Base-by-base conservation (phyloP, 1,140 invertebrate species). In the Meteorus sp. region DNA sequence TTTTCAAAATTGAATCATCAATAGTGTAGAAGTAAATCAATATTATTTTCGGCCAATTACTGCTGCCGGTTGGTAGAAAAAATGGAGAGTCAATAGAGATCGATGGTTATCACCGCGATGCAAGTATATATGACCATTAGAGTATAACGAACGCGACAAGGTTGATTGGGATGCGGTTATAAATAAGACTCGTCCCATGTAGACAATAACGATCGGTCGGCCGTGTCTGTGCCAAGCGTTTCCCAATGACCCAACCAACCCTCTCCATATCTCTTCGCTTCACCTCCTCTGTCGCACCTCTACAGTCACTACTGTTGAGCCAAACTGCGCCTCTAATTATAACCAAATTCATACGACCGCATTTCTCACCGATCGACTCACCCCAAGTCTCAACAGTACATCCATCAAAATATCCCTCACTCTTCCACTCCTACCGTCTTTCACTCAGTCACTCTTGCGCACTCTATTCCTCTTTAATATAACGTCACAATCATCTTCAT, bases 211-310 rank as follows among this genome's bases (percentile, higher is more conserved):
- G 61, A 66, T 67, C 56, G 59, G 19, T 19, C 15, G 17, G 15
- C 25, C 52, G 33, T 5, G 37, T 48, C 20, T 70, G 35, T 39
- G 71, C 71, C 71, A 74, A 75, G 62, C 70, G 47, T 74, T 75
- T 72, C 69, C 53, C 64, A 73, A 74, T 63, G 15, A 39, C 35
- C 13, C 15, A 15, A 19, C 39, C 20, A 35, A 29, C 39, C 31
- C 2, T 35, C 50, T 13, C 13, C 48, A 44, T 22, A 29, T 3
- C 41, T 7, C 23, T 9, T 44, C 25, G 20, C 17, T 19, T 39
- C 39, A n/a, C 43, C 45, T 17, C 11, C 19, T 19, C 1, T 41
- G 20, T 41, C 37, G 6, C 35, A 8, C 20, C 6, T 22, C 22
- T 8, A 15, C n/a, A 15, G 5, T 23, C 51, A 27, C 20, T 15